phyloP scores from a whole-genome alignment of 2,888 invertebrate genomes.

The Deroplatys truncata region DNA sequence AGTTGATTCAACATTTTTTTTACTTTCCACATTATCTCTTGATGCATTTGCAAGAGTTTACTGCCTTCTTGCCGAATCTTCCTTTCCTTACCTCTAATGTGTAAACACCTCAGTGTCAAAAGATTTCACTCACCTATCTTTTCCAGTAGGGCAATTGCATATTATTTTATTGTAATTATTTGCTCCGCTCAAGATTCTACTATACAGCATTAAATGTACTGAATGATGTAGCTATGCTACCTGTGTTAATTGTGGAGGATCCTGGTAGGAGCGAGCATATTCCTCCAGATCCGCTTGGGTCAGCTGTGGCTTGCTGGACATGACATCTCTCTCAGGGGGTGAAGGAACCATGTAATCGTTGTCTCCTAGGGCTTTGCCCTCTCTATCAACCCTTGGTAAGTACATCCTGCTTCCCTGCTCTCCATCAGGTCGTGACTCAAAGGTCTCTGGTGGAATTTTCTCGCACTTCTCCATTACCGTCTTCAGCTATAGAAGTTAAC shows the following conservation, averaged over 20 bases:
- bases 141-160: no score
- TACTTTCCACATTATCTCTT: no score
- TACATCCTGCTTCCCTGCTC: slow-evolving; percentile 44
- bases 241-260: slow-evolving; percentile 40
- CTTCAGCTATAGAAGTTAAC: slow-evolving; percentile 53
- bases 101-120: no score
- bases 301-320: slow-evolving; percentile 37
- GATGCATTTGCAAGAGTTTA: no score
- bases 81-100: no score
- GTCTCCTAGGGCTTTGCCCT: slow-evolving; percentile 59
- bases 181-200: no score
- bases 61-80: no score
- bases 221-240: neutral
- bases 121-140: no score
- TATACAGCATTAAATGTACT: no score
- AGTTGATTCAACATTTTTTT: no score
- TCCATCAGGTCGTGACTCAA: slow-evolving; percentile 47
- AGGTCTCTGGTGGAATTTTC: slow-evolving; percentile 56
- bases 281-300: slow-evolving; percentile 68
- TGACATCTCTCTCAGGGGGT: slow-evolving; percentile 61
- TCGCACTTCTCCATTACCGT: slow-evolving; percentile 67
- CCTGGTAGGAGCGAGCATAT: slow-evolving; percentile 61
- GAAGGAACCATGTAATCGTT: slow-evolving; percentile 64
- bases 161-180: no score
- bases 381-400: slow-evolving; percentile 58